Base-by-base conservation (phyloP, 1,140 invertebrate genomes). In the Tyrophagus putrescentiae region DNA sequence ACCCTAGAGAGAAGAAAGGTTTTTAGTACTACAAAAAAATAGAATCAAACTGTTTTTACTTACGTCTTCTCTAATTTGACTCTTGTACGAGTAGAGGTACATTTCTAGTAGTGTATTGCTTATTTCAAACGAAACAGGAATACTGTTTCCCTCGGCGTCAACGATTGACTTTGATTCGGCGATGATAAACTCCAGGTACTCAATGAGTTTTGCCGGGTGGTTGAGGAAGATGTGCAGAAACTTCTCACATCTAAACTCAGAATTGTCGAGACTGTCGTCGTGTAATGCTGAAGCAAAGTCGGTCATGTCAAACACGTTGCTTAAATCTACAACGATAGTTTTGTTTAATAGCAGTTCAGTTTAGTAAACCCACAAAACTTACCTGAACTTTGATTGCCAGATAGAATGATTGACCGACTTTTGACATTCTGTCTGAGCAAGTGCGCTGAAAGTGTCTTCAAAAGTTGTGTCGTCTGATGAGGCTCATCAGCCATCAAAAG, bases 171-270 rank as follows among this genome's bases (percentile, higher is more conserved):
- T n/a, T n/a, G n/a, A n/a, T n/a, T n/a, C n/a, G n/a, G n/a, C n/a
- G n/a, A n/a, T n/a, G 11, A 67, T 66, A 44, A 89, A 80, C 67
- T 91, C 86, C n/a, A 93, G 72, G 73, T 91, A 91, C 63, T 87
- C 82, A 0, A 87, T 82, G 13, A 92, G 73, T 58, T 78, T 72
- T 64, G 82, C 78, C 0, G 84, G 84, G 72, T 88, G 84, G 67
- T 84, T 84, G 3, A 89, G 75, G 73, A 92, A 90, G 60, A 91
- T 78, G 69, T 89, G 85, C 67, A 91, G 84, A 70, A 85, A 92
- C 61, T 91, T 84, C 68, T 89, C 85, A 0, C n/a, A n/a, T n/a
- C n/a, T n/a, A n/a, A n/a, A n/a, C n/a, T n/a, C n/a, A n/a, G n/a
- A n/a, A n/a, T n/a, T n/a, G n/a, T n/a, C n/a, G n/a, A n/a, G n/a